Evolutionary conservation across 2,113 vertebrate species (phyloP).

Genomic region (Erythrolamprus reginae): DNA sequence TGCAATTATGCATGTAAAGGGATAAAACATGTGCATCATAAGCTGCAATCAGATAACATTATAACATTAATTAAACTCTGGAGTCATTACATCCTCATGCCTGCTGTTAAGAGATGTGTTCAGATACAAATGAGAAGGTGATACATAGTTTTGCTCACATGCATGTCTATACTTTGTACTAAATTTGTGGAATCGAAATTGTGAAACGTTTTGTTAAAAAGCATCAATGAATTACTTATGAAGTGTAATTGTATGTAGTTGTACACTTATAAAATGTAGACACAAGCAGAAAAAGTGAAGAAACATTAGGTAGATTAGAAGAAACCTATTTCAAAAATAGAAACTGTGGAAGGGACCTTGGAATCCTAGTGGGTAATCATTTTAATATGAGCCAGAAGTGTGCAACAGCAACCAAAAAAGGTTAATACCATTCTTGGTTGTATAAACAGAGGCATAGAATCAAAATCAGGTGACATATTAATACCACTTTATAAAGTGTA

Average conservation of each 20-base stretch:
- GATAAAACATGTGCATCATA: constrained; percentile 32
- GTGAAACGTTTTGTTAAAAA: not conserved
- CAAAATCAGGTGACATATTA: too few species aligned
- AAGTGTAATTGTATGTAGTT: not conserved
- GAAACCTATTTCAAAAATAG: too few species aligned
- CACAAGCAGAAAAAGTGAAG: too few species aligned
- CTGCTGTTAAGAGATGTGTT: constrained; percentile 8
- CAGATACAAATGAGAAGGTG: not conserved
- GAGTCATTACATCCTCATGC: constrained; percentile 15
- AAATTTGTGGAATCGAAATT: not conserved
- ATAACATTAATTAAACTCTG: constrained; percentile 33
- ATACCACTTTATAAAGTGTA: too few species aligned
- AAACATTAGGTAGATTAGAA: too few species aligned
- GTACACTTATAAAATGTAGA: too few species aligned
- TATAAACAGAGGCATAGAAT: too few species aligned
- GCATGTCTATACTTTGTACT: not conserved
- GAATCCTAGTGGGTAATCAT: too few species aligned
- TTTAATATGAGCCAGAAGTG: too few species aligned
- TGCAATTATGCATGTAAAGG: constrained; percentile 23
- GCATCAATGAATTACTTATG: not conserved
- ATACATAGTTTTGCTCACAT: not conserved
- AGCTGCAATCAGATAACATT: constrained; percentile 45
- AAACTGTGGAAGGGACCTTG: too few species aligned
- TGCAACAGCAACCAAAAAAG: too few species aligned
- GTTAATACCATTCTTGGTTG: too few species aligned